phyloP scores from a whole-genome alignment of 2,888 invertebrate species.

The Psylliodes chrysocephalus region DNA sequence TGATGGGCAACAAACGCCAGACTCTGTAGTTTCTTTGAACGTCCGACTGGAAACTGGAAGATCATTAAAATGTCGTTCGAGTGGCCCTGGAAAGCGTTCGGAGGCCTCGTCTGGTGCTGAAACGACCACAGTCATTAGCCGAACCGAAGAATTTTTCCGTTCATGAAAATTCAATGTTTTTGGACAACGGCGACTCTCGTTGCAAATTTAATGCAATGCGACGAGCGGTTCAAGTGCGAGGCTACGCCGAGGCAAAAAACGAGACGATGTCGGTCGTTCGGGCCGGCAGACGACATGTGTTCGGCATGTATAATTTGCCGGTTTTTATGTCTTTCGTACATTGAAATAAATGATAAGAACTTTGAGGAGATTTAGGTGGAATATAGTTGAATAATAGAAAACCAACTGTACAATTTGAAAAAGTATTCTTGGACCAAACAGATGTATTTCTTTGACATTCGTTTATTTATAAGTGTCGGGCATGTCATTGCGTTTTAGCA shows the following conservation, averaged over 20 bases:
- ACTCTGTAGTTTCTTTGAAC: conserved; percentile 17
- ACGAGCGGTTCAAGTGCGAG: background rate
- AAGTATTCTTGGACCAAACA: no score
- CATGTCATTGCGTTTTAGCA: no score
- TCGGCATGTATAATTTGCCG: background rate
- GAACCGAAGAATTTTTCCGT: conserved; percentile 21
- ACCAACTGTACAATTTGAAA: no score
- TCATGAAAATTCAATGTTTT: conserved; percentile 28
- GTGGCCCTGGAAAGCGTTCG: conserved; percentile 17
- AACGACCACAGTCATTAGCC: conserved; percentile 27
- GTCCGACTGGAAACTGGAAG: conserved; percentile 20
- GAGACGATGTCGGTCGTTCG: background rate
- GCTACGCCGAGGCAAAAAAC: conserved; percentile 13
- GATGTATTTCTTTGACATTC: no score
- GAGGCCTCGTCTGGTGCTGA: conserved; percentile 15
- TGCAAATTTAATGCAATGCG: conserved; percentile 28
- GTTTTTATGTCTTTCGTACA: no score
- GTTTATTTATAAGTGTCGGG: no score
- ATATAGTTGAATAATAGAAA: no score
- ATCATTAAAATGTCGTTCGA: conserved; percentile 30
- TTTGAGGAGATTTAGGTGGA: no score
- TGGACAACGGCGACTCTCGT: conserved; percentile 24
- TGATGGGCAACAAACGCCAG: background rate
- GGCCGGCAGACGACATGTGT: conserved; percentile 3
- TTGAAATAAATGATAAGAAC: no score